A percentile compares a stretch with the other conserved stretches of the same genome.
These are phyloP conservation scores for Chelonus formosanus DNA, from an alignment of 2,888 invertebrate genomes.

Conservation along the genomic window DNA sequence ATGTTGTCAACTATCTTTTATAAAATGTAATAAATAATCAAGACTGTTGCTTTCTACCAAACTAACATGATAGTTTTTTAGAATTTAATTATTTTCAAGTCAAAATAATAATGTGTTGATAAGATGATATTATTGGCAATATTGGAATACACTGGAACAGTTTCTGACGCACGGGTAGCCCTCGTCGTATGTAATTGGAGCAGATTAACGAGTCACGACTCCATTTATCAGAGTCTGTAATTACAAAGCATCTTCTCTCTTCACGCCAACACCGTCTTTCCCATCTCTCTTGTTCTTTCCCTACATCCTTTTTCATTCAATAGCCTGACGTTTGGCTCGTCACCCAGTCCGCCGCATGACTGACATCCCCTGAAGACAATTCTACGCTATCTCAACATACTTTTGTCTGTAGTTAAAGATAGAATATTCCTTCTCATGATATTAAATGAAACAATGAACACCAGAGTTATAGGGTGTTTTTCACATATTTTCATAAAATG, in stretches of 20 bases:
- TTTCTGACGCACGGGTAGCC: slow-evolving; percentile 47
- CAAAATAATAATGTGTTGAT: no score
- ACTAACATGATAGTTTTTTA: no score
- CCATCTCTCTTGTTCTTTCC: slow-evolving; percentile 32
- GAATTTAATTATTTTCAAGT: no score
- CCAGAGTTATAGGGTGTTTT: no score
- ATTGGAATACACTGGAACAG: slow-evolving; percentile 1
- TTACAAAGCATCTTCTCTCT: slow-evolving; percentile 58
- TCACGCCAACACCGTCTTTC: slow-evolving; percentile 30
- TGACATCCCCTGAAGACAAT: slow-evolving; percentile 61
- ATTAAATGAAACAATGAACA: not conserved
- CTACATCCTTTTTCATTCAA: slow-evolving; percentile 33
- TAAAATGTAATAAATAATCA: no score
- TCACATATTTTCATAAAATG: no score
- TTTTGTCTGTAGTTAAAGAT: slow-evolving; percentile 60
- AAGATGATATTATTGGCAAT: slow-evolving; percentile 38
- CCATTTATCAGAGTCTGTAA: slow-evolving; percentile 63
- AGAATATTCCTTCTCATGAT: slow-evolving; percentile 55
- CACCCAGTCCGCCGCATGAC: slow-evolving; percentile 45
- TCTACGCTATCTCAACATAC: slow-evolving; percentile 56
- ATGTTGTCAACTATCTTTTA: no score
- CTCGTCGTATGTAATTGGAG: slow-evolving; percentile 62
- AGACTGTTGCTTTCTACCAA: no score
- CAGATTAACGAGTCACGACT: slow-evolving; percentile 63
- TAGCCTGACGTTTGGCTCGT: slow-evolving; percentile 37